Percentiles rank a stretch among this genome's conserved stretches.
Conservation (phyloP, 2,888 invertebrate genomes). For the Euproctis similis region DNA sequence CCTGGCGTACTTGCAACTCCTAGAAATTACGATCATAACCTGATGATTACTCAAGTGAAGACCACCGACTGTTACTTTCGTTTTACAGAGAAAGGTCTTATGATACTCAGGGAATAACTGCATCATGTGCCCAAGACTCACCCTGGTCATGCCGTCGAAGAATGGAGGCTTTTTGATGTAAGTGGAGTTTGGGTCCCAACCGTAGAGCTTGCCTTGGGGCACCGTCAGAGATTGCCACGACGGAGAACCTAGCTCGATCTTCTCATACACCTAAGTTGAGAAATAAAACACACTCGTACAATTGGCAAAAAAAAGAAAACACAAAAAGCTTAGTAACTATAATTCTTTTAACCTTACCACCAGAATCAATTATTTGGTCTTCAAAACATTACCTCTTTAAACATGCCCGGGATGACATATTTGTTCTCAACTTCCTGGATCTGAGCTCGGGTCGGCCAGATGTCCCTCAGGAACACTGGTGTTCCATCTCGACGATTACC, state of each 20-base stretch:
- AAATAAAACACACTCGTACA: too few species aligned
- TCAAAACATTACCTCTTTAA: slow-evolving; percentile 81
- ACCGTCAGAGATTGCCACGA: slow-evolving; percentile 90
- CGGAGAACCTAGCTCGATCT: slow-evolving; percentile 88
- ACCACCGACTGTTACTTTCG: too few species aligned
- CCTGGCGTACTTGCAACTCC: slow-evolving; percentile 77
- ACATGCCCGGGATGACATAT: slow-evolving; percentile 97
- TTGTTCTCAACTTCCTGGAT: slow-evolving; percentile 92
- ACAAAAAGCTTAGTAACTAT: too few species aligned
- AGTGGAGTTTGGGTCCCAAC: slow-evolving; percentile 93
- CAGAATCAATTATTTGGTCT: too few species aligned
- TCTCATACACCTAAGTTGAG: slow-evolving; percentile 78
- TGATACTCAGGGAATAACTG: neutral
- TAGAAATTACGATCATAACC: too few species aligned
- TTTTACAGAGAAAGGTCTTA: too few species aligned
- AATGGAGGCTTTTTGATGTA: slow-evolving; percentile 98
- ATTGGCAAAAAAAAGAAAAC: too few species aligned
- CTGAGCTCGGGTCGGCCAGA: slow-evolving; percentile 95
- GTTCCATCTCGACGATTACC: slow-evolving; percentile 82
- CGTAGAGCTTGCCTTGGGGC: slow-evolving; percentile 88
- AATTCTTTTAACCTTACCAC: too few species aligned
- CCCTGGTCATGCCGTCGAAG: slow-evolving; percentile 78
- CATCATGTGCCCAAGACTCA: too few species aligned
- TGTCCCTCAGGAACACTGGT: slow-evolving; percentile 89
- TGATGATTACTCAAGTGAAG: too few species aligned